Conservation (phyloP, 2,888 invertebrate genomes). For the Leucophenga montana region DNA sequence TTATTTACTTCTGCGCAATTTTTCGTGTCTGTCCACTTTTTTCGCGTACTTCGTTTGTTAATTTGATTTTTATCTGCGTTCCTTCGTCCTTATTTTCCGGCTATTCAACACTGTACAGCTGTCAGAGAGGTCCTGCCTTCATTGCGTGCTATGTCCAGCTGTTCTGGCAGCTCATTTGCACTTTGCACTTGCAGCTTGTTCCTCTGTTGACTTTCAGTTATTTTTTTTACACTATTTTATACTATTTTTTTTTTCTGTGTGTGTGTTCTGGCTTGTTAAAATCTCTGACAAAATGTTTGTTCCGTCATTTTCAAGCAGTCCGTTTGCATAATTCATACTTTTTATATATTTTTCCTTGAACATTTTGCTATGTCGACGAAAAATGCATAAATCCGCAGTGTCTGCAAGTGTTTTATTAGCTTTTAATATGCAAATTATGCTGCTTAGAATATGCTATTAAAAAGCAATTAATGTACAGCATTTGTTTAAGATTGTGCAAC, state of each 20-base stretch:
- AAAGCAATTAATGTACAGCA: no score
- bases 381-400: conserved; percentile 1
- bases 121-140: background rate
- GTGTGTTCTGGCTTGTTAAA: conserved; percentile 6
- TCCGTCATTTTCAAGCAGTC: background rate
- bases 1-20: conserved; percentile 58
- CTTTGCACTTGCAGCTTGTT: conserved; percentile 42
- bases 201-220: conserved; percentile 45
- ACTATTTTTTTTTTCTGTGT: conserved; percentile 12
- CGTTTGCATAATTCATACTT: conserved; percentile 10
- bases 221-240: conserved; percentile 8
- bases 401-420: no score
- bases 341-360: background rate
- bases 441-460: no score
- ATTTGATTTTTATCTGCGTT: conserved; percentile 64
- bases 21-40: conserved; percentile 24
- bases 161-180: conserved; percentile 47
- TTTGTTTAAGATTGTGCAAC: no score
- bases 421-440: no score
- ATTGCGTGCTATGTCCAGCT: conserved; percentile 14
- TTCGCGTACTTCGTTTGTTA: conserved; percentile 52
- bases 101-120: conserved; percentile 15
- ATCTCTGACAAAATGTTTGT: conserved; percentile 12
- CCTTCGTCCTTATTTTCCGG: conserved; percentile 32
- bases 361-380: background rate